Conservation (phyloP, 2,888 invertebrate species). For the Bedellia somnulentella region DNA sequence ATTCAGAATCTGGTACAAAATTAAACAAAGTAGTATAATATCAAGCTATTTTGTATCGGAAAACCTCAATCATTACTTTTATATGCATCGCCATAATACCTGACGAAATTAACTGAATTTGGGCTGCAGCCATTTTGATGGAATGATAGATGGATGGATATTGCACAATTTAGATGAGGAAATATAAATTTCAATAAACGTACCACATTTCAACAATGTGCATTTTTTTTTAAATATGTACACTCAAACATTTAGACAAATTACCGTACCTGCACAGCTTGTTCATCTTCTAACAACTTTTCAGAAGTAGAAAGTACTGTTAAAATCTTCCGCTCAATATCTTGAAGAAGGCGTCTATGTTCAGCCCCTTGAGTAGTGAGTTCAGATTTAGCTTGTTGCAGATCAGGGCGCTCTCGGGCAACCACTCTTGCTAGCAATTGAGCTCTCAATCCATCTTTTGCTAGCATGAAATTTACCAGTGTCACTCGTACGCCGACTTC, state of each 20-base stretch:
- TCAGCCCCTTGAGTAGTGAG: slow-evolving; percentile 78
- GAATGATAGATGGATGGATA: too few relatives aligned
- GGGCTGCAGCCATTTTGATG: too few relatives aligned
- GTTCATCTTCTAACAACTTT: slow-evolving; percentile 81
- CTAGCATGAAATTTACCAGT: slow-evolving; percentile 91
- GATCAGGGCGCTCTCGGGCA: slow-evolving; percentile 86
- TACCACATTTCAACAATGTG: too few relatives aligned
- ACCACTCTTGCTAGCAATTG: slow-evolving; percentile 89
- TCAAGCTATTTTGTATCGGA: too few relatives aligned
- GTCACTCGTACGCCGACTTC: slow-evolving; percentile 92
- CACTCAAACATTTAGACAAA: too few relatives aligned
- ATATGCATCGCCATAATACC: too few relatives aligned
- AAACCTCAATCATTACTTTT: too few relatives aligned
- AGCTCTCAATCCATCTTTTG: slow-evolving; percentile 84
- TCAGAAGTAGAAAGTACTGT: slow-evolving; percentile 55
- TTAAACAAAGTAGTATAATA: too few relatives aligned
- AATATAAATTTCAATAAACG: too few relatives aligned
- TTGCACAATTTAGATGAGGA: too few relatives aligned
- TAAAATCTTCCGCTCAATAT: slow-evolving; percentile 89
- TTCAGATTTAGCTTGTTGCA: slow-evolving; percentile 87
- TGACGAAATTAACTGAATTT: too few relatives aligned
- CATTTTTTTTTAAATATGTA: too few relatives aligned
- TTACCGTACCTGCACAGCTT: slow-evolving; percentile 68
- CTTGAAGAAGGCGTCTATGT: slow-evolving; percentile 78
- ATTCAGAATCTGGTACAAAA: slow-evolving; percentile 67